Base-by-base conservation (phyloP, 2,888 invertebrate genomes). In the Phyllotreta cruciferae region DNA sequence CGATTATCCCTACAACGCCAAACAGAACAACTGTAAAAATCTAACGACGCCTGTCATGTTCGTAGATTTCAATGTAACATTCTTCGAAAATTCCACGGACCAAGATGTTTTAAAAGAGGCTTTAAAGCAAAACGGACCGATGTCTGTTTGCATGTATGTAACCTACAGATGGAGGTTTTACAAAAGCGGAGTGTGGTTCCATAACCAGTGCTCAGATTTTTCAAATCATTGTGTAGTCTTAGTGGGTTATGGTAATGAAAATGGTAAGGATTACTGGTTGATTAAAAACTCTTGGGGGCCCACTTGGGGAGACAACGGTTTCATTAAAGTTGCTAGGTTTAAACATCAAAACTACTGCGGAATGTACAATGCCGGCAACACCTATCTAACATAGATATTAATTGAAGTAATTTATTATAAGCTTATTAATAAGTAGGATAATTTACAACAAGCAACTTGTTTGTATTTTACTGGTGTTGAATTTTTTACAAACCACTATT, bases 251-350 rank as follows among this genome's bases (percentile, higher is more conserved):
- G 67, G 67, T 3, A 58, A 36, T 6, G 67, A 65, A 41, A 57
- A 65, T 8, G 65, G 65, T 8, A 49, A 60, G 6, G 63, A 67
- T 50, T 67, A 67, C 70, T 88, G 88, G 87, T 74, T 88, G 6
- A 86, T 88, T 2, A 88, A 88, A 73, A 88, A 88, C 75, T 87
- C 87, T 11, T 87, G 85, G 85, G 82, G 85, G 4, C 69, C 75
- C 4, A 50, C 63, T 7, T 69, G 70, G 66, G 64, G 68, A 60
- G 24, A 69, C 63, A 45, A 60, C 41, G 70, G 70, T 6, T 71
- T 56, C 36, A 66, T 66, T 35, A 69, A 64, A 65, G 66, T 70
- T 34, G 60, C 66, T 9, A 56, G 67, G 6, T 60, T 60, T 57
- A 66, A 61, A 42, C 66, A 66, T 60, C 10, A 42, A 2, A 66